These are phyloP conservation scores for Rhynchophorus ferrugineus DNA, from an alignment of 1,140 invertebrate species.

Conservation along the genomic window DNA sequence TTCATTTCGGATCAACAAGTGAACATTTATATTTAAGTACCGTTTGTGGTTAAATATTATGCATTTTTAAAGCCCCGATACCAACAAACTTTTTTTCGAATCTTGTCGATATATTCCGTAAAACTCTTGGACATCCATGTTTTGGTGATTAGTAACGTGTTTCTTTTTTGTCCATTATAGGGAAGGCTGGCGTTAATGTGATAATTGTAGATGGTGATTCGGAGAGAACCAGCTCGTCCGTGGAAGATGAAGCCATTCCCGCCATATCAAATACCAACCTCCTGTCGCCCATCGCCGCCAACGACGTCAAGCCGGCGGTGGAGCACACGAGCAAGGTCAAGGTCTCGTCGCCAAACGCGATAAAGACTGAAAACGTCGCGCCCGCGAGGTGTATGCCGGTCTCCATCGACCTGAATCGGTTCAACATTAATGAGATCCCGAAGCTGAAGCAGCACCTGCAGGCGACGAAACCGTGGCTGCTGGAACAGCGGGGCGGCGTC, in stretches of 20 bases:
- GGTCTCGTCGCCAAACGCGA: slow-evolving; percentile 4
- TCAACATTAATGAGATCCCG: slow-evolving; percentile 23
- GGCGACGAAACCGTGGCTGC: background rate
- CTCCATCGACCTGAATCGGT: slow-evolving; percentile 30
- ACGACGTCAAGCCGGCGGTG: slow-evolving; percentile 9
- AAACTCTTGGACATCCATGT: too few relatives aligned
- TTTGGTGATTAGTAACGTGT: too few relatives aligned
- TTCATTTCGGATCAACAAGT: background rate
- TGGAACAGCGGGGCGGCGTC: too few relatives aligned
- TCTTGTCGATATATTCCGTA: too few relatives aligned
- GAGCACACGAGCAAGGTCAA: slow-evolving; percentile 7
- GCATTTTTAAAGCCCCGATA: too few relatives aligned
- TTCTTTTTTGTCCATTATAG: slow-evolving; percentile 22
- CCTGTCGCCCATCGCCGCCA: slow-evolving; percentile 29
- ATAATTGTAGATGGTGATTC: slow-evolving; percentile 37
- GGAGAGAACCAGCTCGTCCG: slow-evolving; percentile 36
- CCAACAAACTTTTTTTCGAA: too few relatives aligned
- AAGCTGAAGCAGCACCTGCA: slow-evolving; percentile 23
- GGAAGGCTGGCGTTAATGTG: slow-evolving; percentile 35
- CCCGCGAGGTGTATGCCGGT: slow-evolving; percentile 20
- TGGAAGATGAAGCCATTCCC: slow-evolving; percentile 37
- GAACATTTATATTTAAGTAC: too few relatives aligned
- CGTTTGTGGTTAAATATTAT: too few relatives aligned
- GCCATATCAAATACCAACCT: slow-evolving; percentile 25
- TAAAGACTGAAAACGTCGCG: slow-evolving; percentile 12